Percentiles rank a stretch among this genome's conserved stretches.
Conservation (phyloP, 2,113 vertebrate genomes). For the Crotalus helleri region DNA sequence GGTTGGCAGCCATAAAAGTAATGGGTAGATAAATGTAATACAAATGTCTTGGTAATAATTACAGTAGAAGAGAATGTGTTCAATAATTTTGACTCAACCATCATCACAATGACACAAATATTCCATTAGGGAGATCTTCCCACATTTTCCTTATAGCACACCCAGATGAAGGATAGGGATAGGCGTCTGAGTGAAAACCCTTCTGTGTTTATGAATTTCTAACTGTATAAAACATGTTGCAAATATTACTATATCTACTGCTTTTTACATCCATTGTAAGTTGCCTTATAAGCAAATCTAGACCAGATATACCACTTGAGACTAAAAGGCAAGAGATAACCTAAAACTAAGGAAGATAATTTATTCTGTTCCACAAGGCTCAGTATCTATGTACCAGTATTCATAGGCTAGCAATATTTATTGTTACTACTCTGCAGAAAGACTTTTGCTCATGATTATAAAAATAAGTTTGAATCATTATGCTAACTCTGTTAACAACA, state of each 20-base stretch:
- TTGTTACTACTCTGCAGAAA: not conserved
- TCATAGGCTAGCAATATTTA: not conserved
- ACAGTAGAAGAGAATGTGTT: not conserved
- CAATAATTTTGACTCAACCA: not conserved
- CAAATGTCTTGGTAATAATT: not conserved
- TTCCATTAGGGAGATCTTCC: not conserved
- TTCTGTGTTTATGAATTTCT: not conserved
- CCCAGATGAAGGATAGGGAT: not conserved
- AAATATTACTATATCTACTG: not conserved
- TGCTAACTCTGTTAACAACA: not conserved
- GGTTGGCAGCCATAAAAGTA: not conserved
- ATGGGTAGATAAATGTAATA: not conserved
- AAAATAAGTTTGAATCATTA: not conserved
- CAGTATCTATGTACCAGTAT: not conserved
- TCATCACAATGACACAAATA: not conserved
- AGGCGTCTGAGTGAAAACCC: not conserved
- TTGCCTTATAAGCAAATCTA: not conserved
- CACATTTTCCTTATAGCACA: not conserved
- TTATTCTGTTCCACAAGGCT: not conserved
- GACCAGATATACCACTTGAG: not conserved
- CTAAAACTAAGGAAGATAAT: not conserved
- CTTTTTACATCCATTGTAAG: not conserved
- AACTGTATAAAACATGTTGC: not conserved
- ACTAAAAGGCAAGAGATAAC: not conserved
- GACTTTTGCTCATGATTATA: not conserved